Conservation (phyloP, 1,140 invertebrate genomes). For the Zaprionus ornatus region DNA sequence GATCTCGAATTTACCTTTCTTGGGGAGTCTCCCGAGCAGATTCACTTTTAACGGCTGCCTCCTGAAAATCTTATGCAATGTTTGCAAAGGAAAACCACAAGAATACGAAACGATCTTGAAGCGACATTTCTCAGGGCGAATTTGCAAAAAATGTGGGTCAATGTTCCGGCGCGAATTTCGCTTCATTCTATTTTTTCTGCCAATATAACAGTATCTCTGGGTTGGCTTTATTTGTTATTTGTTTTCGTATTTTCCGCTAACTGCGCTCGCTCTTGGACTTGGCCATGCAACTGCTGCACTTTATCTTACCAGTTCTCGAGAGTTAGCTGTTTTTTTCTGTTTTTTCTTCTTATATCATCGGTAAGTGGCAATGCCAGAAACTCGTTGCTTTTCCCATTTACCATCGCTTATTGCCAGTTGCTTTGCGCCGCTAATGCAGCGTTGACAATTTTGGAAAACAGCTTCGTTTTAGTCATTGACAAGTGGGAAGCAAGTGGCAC, state of each 20-base stretch:
- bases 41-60: conserved; percentile 66
- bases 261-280: conserved; percentile 75
- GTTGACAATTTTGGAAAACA: conserved; percentile 52
- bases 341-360: conserved; percentile 30
- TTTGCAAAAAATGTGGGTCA: conserved; percentile 60
- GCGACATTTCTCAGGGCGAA: conserved; percentile 14
- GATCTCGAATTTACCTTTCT: conserved; percentile 15
- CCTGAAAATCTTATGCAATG: conserved; percentile 64
- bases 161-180: conserved; percentile 54
- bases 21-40: conserved; percentile 28
- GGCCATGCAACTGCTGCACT: conserved; percentile 70
- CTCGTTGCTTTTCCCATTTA: conserved; percentile 30
- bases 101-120: conserved; percentile 44
- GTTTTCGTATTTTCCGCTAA: conserved; percentile 39
- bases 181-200: conserved; percentile 60
- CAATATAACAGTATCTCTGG: conserved; percentile 66
- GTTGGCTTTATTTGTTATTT: background rate
- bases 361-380: conserved; percentile 51
- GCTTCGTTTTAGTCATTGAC: conserved; percentile 28
- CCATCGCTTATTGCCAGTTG: too few species aligned
- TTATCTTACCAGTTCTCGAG: conserved; percentile 23
- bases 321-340: background rate
- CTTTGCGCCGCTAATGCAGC: conserved; percentile 33
- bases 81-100: conserved; percentile 52
- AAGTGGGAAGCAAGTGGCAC: conserved; percentile 23